Conservation (phyloP, 2,888 invertebrate genomes). For the Chirona hameri region DNA sequence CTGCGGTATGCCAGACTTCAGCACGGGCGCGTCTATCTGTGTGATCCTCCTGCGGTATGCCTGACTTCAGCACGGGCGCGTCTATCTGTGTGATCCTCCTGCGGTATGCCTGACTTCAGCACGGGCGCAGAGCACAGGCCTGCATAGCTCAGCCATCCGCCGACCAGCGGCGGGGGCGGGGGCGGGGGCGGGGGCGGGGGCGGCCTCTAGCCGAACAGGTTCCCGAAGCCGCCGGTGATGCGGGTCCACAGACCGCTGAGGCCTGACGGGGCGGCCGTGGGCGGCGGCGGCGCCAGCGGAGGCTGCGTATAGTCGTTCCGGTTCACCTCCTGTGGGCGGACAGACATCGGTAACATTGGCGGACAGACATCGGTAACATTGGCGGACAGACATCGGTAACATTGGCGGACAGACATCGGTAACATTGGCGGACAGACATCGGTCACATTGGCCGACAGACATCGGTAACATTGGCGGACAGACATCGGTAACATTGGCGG, state of each 20-base stretch:
- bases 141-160: no score
- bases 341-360: neutral
- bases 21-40: no score
- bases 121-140: no score
- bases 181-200: no score
- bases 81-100: no score
- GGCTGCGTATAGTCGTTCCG: neutral
- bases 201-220: neutral
- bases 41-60: no score
- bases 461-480: neutral
- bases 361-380: no score
- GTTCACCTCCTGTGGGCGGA: neutral
- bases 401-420: neutral
- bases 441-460: no score
- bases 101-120: no score
- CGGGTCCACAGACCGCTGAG: neutral
- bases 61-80: no score
- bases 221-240: neutral
- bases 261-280: neutral
- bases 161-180: neutral
- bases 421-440: no score
- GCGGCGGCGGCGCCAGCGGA: conserved; percentile 25
- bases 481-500: neutral
- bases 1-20: no score
- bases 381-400: neutral